Conservation (phyloP, 1,140 invertebrate genomes). For the Pseudomyrmex sp. region DNA sequence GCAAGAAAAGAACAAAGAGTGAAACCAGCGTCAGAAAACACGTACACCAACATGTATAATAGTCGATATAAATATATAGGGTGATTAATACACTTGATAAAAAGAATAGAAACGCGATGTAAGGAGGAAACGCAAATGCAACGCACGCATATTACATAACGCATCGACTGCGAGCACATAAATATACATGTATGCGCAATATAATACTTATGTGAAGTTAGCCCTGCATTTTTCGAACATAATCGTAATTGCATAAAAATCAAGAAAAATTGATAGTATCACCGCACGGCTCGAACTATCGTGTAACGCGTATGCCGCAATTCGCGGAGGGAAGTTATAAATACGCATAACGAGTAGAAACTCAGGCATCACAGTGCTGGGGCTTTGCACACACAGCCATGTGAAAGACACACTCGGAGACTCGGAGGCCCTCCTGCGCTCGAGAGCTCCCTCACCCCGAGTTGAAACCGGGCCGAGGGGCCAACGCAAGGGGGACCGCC, state of each 20-base stretch:
- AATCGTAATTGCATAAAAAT: conserved; percentile 24
- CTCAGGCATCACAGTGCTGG: conserved; percentile 9
- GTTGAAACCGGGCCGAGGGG: neutral
- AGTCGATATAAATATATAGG: neutral
- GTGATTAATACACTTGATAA: conserved; percentile 47
- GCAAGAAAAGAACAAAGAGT: too few species aligned
- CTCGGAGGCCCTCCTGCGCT: neutral
- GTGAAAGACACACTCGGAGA: conserved; percentile 1
- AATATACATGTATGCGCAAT: neutral
- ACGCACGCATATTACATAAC: conserved; percentile 27
- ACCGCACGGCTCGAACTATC: neutral
- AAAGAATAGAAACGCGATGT: conserved; percentile 42
- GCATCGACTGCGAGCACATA: neutral
- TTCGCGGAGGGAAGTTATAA: conserved; percentile 30
- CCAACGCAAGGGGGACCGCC: neutral
- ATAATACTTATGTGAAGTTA: too few species aligned
- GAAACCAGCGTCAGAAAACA: too few species aligned
- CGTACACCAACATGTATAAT: neutral
- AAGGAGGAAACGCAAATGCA: neutral
- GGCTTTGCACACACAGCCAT: conserved; percentile 28
- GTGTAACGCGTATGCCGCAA: conserved; percentile 9
- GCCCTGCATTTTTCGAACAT: too few species aligned
- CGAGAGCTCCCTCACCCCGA: neutral
- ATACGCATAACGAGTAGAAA: conserved; percentile 54
- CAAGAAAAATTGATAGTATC: conserved; percentile 49